Evolutionary conservation across 2,113 vertebrate genomes (phyloP).

Genomic region (Eretmochelys imbricata): DNA sequence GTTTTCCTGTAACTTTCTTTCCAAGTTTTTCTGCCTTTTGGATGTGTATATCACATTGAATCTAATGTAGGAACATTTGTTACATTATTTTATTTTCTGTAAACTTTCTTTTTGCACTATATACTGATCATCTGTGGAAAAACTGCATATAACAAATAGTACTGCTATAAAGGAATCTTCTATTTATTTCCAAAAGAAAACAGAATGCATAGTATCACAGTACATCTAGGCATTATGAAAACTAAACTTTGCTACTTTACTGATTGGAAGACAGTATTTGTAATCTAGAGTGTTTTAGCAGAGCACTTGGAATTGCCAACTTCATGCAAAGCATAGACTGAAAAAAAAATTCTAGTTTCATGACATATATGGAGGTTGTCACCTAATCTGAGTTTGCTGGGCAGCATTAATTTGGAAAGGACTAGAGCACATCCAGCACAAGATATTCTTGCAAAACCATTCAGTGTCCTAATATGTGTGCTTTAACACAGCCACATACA

Average conservation of each 20-base stretch:
- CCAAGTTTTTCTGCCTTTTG: conserved; percentile 11
- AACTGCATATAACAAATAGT: background rate
- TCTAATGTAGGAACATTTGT: background rate
- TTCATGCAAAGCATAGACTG: background rate
- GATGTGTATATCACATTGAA: conserved; percentile 11
- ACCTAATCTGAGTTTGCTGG: background rate
- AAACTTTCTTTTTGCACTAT: background rate
- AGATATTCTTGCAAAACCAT: background rate
- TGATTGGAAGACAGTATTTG: background rate
- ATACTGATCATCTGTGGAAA: background rate
- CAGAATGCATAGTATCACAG: background rate
- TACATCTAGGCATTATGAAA: background rate
- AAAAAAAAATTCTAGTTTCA: background rate
- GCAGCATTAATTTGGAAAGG: background rate
- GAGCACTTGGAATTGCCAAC: background rate
- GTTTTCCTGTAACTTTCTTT: conserved; percentile 48
- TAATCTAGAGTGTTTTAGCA: background rate
- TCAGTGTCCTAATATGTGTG: background rate
- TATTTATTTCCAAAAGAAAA: conserved; percentile 7
- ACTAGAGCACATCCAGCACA: background rate
- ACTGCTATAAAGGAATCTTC: background rate
- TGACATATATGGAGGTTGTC: background rate
- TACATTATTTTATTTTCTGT: background rate
- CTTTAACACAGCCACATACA: background rate
- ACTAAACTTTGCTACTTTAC: background rate